phyloP scores from a whole-genome alignment of 2,888 invertebrate genomes.

The Patella depressa region DNA sequence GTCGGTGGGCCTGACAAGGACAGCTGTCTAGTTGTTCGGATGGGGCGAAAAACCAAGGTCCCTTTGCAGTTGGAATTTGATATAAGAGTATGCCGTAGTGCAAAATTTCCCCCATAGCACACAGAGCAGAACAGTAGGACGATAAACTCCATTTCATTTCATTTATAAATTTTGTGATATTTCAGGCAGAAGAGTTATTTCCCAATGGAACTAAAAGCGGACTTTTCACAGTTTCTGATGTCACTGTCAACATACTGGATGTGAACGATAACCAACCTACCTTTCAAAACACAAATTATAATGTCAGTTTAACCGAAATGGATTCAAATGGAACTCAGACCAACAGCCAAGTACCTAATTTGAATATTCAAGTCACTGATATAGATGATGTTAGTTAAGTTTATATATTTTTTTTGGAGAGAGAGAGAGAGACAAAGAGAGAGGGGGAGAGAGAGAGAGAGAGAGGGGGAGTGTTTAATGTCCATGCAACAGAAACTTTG shows the following conservation, averaged over 20 bases:
- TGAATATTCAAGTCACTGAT: constrained; percentile 41
- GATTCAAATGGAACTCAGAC: not conserved
- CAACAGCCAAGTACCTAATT: constrained; percentile 32
- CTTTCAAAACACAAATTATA: constrained; percentile 73
- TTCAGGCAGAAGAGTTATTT: constrained; percentile 55
- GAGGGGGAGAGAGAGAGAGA: too few species aligned
- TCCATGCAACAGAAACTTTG: too few species aligned
- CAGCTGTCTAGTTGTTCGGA: too few species aligned
- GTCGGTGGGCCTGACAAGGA: too few species aligned
- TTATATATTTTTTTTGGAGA: not conserved
- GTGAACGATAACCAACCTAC: constrained; percentile 78
- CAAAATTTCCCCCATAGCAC: too few species aligned
- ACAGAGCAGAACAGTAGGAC: too few species aligned
- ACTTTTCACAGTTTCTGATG: constrained; percentile 49
- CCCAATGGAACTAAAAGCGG: constrained; percentile 30
- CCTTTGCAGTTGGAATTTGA: too few species aligned
- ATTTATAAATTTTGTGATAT: not conserved
- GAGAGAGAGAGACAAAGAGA: too few species aligned
- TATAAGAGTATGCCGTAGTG: too few species aligned
- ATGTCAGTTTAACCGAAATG: constrained; percentile 39
- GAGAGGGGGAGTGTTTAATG: too few species aligned
- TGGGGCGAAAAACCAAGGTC: too few species aligned
- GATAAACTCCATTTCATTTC: not conserved
- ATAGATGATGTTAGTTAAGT: constrained; percentile 43
- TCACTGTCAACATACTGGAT: constrained; percentile 66